These are phyloP conservation scores for Morelia viridis DNA, from an alignment of 2,797 vertebrate species.

Conservation along the genomic window DNA sequence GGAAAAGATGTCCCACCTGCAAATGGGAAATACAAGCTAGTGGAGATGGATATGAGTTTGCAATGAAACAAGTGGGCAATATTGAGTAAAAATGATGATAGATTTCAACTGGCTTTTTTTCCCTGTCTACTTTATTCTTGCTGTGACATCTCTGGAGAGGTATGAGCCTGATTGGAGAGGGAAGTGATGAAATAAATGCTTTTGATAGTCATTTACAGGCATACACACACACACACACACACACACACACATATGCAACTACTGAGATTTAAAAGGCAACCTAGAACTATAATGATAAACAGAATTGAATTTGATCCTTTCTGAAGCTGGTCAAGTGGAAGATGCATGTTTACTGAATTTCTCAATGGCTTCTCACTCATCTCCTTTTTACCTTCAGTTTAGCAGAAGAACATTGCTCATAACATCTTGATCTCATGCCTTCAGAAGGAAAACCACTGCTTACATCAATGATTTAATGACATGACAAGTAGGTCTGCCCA, in stretches of 20 bases:
- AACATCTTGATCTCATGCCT: background rate
- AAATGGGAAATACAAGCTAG: background rate
- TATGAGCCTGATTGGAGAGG: background rate
- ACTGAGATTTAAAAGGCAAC: background rate
- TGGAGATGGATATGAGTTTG: background rate
- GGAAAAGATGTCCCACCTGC: background rate
- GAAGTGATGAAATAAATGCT: background rate
- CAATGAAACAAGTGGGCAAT: background rate
- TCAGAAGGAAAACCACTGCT: fast-evolving
- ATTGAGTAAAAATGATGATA: background rate
- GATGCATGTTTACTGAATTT: constrained; percentile 6
- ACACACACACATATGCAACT: background rate
- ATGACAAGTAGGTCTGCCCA: background rate
- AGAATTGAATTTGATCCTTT: constrained; percentile 25
- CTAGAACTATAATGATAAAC: background rate
- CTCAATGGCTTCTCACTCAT: background rate
- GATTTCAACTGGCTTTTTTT: background rate
- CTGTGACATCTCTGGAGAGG: background rate
- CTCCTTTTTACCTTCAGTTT: constrained; percentile 4
- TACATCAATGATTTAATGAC: background rate
- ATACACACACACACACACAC: background rate
- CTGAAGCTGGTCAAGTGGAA: constrained; percentile 35
- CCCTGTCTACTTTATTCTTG: background rate
- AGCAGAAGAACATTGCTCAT: background rate
- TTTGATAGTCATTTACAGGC: background rate